Base-by-base conservation (phyloP, 2,888 invertebrate species). In the Margaritifera margaritifera region DNA sequence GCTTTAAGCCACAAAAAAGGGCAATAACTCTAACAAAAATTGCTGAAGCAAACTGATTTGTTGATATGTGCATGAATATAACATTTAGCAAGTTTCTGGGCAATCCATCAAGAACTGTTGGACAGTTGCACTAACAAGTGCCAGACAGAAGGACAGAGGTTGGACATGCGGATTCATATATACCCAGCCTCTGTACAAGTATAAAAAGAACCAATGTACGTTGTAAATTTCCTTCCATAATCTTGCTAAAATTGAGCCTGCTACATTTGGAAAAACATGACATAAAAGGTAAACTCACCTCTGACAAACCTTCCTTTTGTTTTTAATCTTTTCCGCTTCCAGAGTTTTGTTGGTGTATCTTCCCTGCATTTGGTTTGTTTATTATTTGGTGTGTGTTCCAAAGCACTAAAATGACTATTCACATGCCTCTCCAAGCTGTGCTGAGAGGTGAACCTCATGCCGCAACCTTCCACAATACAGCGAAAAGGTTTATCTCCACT, bases 391-490 rank as follows among this genome's bases (percentile, higher is more conserved):
- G 77, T 72, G 59, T 91, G 90, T 77, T 90, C 91, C 78, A 90
- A 90, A 84, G 81, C 81, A 86, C 92, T 93, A 91, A 98, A 97
- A 90, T 98, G 98, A 84, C 94, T 93, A 91, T 97, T 97, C 64
- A 97, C 96, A 88, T 98, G 98, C 83, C 97, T 93, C 90, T 97
- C 96, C 82, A 98, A 91, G 72, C 95, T 93, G 60, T 74, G 79
- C 83, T 91, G 91, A 25, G 91, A 87, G 42, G 90, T 88, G 83
- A 92, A 92, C 55, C 91, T 87, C 71, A 89, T 88, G 93, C 90
- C 96, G 91, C 98, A 98, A 84, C 96, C 95, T 87, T 96, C 96
- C 82, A 98, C 95, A 89, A 98, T 97, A 91, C 98, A 98, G 86
- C 95, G 94, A 92, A 96, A 97, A 31, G 97, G 97, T 89, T 97